Evolutionary conservation across 2,888 invertebrate genomes (phyloP), one percentile per base, ranked within the genome.

Genomic region (Coleophora flavipennella): DNA sequence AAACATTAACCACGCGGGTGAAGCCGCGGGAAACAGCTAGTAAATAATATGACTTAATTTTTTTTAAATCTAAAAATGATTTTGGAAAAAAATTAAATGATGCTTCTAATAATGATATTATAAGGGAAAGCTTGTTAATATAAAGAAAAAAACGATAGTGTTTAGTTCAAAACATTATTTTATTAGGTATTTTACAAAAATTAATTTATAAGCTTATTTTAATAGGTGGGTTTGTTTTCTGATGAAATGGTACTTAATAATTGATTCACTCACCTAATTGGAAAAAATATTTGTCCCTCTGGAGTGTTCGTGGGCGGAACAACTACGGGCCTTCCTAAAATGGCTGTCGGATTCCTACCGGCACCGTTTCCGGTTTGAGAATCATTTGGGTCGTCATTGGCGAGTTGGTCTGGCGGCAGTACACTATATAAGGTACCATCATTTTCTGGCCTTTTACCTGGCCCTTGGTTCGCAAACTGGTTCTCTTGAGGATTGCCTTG

Each of bases 251-350:
- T 27, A 27, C 10, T 40, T 28, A 40, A 33, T 27, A 26, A 33
- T 36, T 13, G 20, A 38, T 41, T 10, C 26, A 2, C 13, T 26
- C 51, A 64, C 66, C 52, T 56, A 39, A 51, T 48, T 40, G 48
- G 40, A 40, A 53, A 54, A 26, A 47, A 28, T 31, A 50, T 45
- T 41, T 51, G 48, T 36, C 41, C 49, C 8, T 48, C 40, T 36
- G 43, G 35, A 13, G 45, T 31, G 9, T 50, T 49, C 9, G 45
- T 36, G 7, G 48, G 40, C 20, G 53, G 48, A n/a, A 60, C 42
- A 29, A 45, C 20, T 12, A 63, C 66, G 7, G 57, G 58, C 43
- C 50, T 55, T 12, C 59, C 64, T 35, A 55, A 45, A 39, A 62
- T 61, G 3, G 52, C 53, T 7, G 38, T 46, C 6, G 29, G 10